Percentiles rank a stretch among this genome's conserved stretches.
These are phyloP conservation scores for Labeo catla DNA, from an alignment of 2,113 vertebrate species.

Conservation along the genomic window DNA sequence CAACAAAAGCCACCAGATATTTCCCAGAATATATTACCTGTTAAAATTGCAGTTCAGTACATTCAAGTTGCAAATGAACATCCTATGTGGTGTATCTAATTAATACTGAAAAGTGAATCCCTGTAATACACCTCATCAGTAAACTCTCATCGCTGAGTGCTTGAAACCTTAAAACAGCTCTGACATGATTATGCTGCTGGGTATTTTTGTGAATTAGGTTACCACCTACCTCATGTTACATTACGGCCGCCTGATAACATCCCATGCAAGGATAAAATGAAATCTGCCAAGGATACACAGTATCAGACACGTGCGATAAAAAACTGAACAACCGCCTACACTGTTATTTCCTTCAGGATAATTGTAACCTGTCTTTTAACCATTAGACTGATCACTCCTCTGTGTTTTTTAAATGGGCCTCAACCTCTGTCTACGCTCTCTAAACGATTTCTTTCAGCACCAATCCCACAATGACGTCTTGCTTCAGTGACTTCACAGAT, in stretches of 20 bases:
- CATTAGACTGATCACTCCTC: conserved; percentile 29
- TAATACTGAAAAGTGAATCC: not conserved
- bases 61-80: not conserved
- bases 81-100: not conserved
- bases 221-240: conserved; percentile 15
- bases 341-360: conserved; percentile 7
- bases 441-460: conserved; percentile 31
- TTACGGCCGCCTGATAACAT: not conserved
- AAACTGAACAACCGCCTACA: not conserved
- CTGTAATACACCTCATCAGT: not conserved
- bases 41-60: not conserved
- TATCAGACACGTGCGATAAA: not conserved
- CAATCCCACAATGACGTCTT: conserved; percentile 38
- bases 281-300: not conserved
- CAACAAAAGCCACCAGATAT: too few species aligned
- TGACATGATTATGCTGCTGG: not conserved
- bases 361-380: conserved; percentile 15
- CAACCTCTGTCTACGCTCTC: not conserved
- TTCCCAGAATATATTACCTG: not conserved
- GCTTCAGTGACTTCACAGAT: conserved; percentile 30
- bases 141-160: not conserved
- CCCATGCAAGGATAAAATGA: conserved; percentile 3
- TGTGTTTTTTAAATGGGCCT: conserved; percentile 18
- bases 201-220: conserved; percentile 12
- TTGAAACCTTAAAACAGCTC: not conserved